Conservation (phyloP, 2,113 vertebrate species). For the Ochotona curzoniae region DNA sequence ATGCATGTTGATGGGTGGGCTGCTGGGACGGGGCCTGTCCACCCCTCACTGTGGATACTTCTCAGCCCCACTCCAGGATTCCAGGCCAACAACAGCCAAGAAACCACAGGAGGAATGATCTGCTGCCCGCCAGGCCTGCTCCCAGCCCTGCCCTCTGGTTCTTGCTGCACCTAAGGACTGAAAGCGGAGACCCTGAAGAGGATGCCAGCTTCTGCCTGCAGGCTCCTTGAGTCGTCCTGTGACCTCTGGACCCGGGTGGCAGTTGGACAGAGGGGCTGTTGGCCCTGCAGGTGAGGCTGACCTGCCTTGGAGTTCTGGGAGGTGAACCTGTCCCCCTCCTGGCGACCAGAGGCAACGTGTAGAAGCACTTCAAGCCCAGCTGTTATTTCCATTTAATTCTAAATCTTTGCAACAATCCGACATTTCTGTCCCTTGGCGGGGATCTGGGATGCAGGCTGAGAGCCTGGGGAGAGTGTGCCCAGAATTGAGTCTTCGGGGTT, state of each 20-base stretch:
- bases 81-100: not conserved
- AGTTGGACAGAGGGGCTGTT: not conserved
- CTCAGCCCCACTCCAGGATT: not conserved
- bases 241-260: not conserved
- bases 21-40: not conserved
- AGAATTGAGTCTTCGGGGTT: not conserved
- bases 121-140: rapidly evolving
- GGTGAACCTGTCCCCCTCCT: too few relatives aligned
- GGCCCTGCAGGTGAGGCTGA: too few relatives aligned
- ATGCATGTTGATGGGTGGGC: too few relatives aligned
- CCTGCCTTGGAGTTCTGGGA: not conserved
- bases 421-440: too few relatives aligned
- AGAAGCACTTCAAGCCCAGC: not conserved
- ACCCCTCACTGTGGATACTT: not conserved
- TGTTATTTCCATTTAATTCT: not conserved
- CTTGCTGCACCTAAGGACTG: too few relatives aligned
- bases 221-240: not conserved
- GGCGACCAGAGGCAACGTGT: rapidly evolving
- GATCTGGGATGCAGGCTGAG: not conserved
- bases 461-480: not conserved
- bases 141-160: not conserved
- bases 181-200: not conserved
- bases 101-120: not conserved
- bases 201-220: not conserved
- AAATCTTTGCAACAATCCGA: not conserved